These are phyloP conservation scores for Lamellibrachia luymesi DNA, from an alignment of 1,140 invertebrate genomes.

Conservation along the genomic window DNA sequence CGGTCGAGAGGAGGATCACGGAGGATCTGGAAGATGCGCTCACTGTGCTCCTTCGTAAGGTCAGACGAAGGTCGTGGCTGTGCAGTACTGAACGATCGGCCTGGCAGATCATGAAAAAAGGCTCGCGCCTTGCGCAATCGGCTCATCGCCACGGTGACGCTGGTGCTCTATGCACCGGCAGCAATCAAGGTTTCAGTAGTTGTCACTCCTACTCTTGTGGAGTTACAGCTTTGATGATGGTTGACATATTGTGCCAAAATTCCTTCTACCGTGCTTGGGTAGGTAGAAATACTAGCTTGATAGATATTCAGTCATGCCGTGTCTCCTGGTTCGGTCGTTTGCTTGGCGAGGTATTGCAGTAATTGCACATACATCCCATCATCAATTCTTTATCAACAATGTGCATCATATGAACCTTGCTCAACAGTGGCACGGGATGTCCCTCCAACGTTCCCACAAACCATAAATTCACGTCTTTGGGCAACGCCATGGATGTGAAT, in stretches of 20 bases:
- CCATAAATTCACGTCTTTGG: background rate
- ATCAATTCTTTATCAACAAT: background rate
- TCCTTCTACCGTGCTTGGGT: background rate
- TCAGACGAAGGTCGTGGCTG: slow-evolving; percentile 15
- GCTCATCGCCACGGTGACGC: slow-evolving; percentile 13
- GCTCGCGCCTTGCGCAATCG: slow-evolving; percentile 27
- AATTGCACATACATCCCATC: no score
- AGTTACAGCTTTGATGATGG: background rate
- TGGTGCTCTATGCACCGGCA: background rate
- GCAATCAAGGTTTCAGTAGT: background rate
- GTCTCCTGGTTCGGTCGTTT: background rate
- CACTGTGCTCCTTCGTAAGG: slow-evolving; percentile 25
- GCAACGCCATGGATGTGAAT: background rate
- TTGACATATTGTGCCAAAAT: background rate
- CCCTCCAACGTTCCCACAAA: background rate
- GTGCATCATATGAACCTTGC: background rate
- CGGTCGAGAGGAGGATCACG: background rate
- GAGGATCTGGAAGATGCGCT: slow-evolving; percentile 23
- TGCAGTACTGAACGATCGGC: slow-evolving; percentile 18
- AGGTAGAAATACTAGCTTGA: background rate
- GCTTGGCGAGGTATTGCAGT: background rate
- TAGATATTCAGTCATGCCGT: background rate
- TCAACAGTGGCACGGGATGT: background rate
- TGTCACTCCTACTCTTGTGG: background rate
- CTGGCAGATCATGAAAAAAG: slow-evolving; percentile 28